Conservation (phyloP, 2,888 invertebrate species). For the Cephalotes varians region DNA sequence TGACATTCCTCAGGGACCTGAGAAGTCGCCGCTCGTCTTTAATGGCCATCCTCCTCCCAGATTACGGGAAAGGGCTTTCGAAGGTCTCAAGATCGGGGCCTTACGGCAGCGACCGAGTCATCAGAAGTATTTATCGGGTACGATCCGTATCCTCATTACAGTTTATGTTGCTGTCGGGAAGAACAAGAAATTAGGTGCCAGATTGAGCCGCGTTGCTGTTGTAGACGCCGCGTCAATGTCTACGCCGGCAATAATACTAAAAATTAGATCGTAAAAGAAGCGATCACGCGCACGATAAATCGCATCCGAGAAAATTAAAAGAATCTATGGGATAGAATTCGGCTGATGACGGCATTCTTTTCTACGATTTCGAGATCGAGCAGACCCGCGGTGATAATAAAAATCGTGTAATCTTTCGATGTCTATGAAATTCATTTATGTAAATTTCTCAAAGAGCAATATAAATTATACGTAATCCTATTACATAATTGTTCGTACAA, state of each 20-base stretch:
- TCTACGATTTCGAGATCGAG: background rate
- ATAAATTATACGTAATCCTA: background rate
- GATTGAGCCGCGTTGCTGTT: constrained; percentile 15
- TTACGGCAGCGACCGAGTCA: constrained; percentile 27
- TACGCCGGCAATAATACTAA: constrained; percentile 29
- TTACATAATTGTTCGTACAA: background rate
- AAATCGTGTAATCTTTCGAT: background rate
- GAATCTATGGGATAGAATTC: background rate
- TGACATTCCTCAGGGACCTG: constrained; percentile 68
- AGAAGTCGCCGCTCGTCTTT: constrained; percentile 55
- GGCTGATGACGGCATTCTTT: background rate
- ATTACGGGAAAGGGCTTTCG: constrained; percentile 65
- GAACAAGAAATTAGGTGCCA: constrained; percentile 51
- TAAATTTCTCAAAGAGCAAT: background rate
- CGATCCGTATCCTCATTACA: constrained; percentile 46
- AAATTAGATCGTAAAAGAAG: constrained; percentile 38
- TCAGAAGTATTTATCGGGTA: constrained; percentile 45
- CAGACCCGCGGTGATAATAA: background rate
- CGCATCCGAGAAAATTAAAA: constrained; percentile 14
- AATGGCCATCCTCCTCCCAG: constrained; percentile 60
- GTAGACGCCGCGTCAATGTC: constrained; percentile 30
- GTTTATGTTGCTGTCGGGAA: constrained; percentile 32
- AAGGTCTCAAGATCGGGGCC: background rate
- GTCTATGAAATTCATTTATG: background rate
- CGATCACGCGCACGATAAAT: constrained; percentile 26